Base-by-base conservation (phyloP, 2,888 invertebrate species). In the Mythimna vitellina region DNA sequence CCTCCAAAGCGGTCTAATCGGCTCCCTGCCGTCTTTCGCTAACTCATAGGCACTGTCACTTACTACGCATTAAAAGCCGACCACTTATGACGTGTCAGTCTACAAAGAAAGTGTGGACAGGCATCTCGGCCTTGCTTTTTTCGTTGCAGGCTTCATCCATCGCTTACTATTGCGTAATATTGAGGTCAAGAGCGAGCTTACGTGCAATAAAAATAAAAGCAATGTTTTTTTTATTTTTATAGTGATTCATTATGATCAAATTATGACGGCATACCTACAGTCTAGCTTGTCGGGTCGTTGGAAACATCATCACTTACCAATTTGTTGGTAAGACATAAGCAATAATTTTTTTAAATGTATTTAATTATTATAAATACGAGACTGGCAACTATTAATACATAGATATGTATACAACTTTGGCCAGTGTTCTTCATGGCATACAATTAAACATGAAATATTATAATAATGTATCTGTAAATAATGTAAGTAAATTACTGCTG, bases 391-490 rank as follows among this genome's bases (percentile, higher is more conserved):
- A 42, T 14, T 58, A 57, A 29, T 58, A 35, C 76, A 3, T 22
- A 65, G 35, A 54, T 49, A 53, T 57, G 32, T 73, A 32, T 46
- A 51, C 49, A 35, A 29, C 14, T 57, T 49, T 14, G 57, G 25
- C 42, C 68, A 58, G 46, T 54, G 29, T 53, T 25, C n/a, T 53
- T 25, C n/a, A 22, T 46, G 42, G 22, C 10, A 61, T 14, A 42
- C 17, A 42, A 72, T 10, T 29, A 57, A 61, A 57, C 29, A 60
- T 54, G 35, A 22, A 20, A 42, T 49, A 73, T 9, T 46, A 38
- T 35, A 46, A 32, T 32, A 64, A 38, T 60, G 61, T 72, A 42
- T 56, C 32, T 70, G 65, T 76, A 81, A 46, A 66, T 66, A 66
- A 42, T 58, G 22, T 66, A 46, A 46, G 32, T 10, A 14, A 20